A percentile compares a stretch with the other conserved stretches of the same genome.
phyloP scores from a whole-genome alignment of 2,888 invertebrate genomes.

The Campoplex nolae region DNA sequence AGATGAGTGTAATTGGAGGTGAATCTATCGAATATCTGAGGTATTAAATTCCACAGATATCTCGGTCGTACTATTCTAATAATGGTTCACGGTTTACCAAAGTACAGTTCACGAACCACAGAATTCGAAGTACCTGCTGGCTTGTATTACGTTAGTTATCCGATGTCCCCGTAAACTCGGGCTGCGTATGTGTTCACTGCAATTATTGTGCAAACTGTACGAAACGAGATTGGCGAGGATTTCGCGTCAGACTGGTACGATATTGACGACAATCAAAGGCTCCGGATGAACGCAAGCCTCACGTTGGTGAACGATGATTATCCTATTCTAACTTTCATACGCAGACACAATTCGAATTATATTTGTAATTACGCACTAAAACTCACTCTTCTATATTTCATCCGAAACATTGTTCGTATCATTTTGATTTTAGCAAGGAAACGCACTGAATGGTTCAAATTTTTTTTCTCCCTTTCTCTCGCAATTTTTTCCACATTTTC shows the following conservation, averaged over 20 bases:
- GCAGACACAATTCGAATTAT: neutral
- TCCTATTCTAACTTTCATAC: neutral
- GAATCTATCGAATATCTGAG: constrained; percentile 52
- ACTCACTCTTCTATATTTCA: neutral
- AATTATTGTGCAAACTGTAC: constrained; percentile 35
- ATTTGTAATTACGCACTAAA: neutral
- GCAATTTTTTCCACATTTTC: neutral
- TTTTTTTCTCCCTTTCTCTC: neutral
- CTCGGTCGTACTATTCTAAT: constrained; percentile 8
- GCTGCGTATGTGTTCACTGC: constrained; percentile 20
- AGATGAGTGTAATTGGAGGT: constrained; percentile 45
- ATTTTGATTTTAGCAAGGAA: neutral
- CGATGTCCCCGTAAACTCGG: constrained; percentile 21
- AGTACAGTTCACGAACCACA: constrained; percentile 14
- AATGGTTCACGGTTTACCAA: constrained; percentile 25
- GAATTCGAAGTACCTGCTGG: constrained; percentile 16
- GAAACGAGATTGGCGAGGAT: constrained; percentile 49
- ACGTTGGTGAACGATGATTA: neutral
- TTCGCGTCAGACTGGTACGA: constrained; percentile 23
- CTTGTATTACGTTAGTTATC: constrained; percentile 50
- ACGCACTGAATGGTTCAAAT: neutral
- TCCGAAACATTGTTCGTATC: neutral
- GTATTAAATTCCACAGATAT: constrained; percentile 37
- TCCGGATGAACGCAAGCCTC: constrained; percentile 6
- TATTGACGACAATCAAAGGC: constrained; percentile 11